These are phyloP conservation scores for Oenanthe melanoleuca DNA, from an alignment of 2,113 vertebrate species.

Conservation along the genomic window DNA sequence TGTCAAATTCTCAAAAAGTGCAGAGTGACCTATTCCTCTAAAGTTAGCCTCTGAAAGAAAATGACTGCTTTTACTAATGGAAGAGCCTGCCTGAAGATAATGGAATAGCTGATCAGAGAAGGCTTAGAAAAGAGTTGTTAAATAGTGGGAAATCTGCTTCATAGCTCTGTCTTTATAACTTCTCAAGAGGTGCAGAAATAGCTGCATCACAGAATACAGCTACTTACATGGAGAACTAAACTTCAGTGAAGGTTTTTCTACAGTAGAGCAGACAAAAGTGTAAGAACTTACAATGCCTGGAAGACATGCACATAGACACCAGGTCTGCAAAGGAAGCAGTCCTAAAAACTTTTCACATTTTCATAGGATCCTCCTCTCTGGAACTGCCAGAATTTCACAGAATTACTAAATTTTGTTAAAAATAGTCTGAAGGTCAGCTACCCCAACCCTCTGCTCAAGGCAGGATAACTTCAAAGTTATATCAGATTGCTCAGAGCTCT, in stretches of 20 bases:
- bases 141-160: background rate
- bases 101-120: background rate
- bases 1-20: background rate
- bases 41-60: background rate
- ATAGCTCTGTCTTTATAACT: background rate
- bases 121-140: background rate
- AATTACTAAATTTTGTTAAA: background rate
- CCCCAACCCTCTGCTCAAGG: background rate
- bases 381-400: background rate
- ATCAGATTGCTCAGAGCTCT: background rate
- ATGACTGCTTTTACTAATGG: background rate
- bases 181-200: background rate
- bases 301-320: fast-evolving
- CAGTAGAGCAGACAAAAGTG: background rate
- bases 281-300: background rate
- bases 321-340: background rate
- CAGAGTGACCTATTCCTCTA: background rate
- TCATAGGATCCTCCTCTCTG: background rate
- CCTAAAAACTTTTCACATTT: background rate
- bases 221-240: background rate
- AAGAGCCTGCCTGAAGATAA: background rate
- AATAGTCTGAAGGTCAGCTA: background rate
- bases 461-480: background rate
- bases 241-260: background rate
- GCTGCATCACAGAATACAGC: background rate